These are phyloP conservation scores for Cnemophilus loriae DNA, from an alignment of 2,113 vertebrate species.

Conservation along the genomic window DNA sequence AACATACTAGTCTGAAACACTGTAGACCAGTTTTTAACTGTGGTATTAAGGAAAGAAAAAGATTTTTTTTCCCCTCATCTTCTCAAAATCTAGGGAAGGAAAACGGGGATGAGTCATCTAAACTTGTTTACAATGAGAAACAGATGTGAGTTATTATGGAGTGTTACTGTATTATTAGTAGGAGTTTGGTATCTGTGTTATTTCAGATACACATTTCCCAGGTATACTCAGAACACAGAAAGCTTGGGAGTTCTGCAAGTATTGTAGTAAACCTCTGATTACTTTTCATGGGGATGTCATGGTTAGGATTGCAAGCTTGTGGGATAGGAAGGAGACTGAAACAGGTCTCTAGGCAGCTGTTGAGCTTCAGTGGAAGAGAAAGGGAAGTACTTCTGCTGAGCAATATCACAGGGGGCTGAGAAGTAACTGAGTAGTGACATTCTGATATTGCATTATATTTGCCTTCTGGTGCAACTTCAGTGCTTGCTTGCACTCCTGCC, in stretches of 20 bases:
- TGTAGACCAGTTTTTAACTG: neutral
- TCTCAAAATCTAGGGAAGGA: neutral
- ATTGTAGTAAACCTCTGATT: neutral
- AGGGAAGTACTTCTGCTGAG: neutral
- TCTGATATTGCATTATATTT: neutral
- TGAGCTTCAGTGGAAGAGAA: neutral
- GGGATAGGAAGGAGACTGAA: neutral
- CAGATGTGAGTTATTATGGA: neutral
- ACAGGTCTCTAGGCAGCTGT: neutral
- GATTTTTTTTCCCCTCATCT: fast-evolving
- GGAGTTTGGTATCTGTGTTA: neutral
- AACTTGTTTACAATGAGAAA: neutral
- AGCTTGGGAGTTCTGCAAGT: neutral
- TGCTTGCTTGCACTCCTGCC: neutral
- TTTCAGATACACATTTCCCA: neutral
- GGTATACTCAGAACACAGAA: neutral
- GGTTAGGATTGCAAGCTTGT: neutral
- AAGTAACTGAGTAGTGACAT: neutral
- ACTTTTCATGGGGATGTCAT: neutral
- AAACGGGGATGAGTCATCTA: neutral
- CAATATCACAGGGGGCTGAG: neutral
- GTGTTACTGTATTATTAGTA: neutral
- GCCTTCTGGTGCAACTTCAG: neutral
- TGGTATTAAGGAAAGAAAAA: neutral
- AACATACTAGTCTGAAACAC: neutral